phyloP scores from a whole-genome alignment of 2,113 vertebrate species.

The Pseudonaja textilis region DNA sequence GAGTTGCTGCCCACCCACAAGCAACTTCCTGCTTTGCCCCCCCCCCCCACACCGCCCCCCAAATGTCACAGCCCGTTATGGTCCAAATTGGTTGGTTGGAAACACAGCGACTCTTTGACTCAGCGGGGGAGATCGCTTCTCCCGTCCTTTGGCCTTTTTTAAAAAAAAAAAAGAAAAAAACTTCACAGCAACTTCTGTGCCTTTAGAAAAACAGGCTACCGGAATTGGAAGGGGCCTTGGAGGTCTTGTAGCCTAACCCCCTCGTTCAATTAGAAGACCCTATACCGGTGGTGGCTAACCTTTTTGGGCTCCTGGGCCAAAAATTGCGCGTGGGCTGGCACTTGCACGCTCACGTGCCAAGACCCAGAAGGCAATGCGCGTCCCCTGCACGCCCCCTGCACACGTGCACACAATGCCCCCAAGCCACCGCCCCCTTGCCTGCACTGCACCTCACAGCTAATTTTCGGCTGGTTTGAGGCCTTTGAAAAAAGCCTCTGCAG shows the following conservation, averaged over 20 bases:
- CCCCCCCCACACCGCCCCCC: too few species aligned
- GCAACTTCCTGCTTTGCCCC: background rate
- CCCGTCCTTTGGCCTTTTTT: background rate
- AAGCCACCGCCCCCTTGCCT: too few species aligned
- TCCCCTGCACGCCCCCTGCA: too few species aligned
- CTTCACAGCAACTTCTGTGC: background rate
- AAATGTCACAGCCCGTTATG: background rate
- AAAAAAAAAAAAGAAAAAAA: too few species aligned
- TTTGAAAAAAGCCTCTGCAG: too few species aligned
- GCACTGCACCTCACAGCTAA: too few species aligned
- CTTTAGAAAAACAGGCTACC: background rate
- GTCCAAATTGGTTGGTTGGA: background rate
- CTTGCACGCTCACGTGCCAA: too few species aligned
- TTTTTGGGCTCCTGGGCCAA: too few species aligned
- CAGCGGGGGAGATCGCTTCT: background rate
- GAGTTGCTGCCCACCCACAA: background rate
- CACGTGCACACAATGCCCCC: too few species aligned
- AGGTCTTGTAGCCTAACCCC: background rate
- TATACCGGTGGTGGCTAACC: background rate
- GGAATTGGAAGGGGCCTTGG: background rate
- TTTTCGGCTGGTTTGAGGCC: too few species aligned
- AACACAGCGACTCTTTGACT: background rate
- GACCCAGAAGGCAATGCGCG: too few species aligned
- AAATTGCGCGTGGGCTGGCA: too few species aligned
- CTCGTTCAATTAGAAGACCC: background rate